Evolutionary conservation across 37 sponge, comb jelly and placozoan species (phyloP).

Genomic region (Beroe ovata): DNA sequence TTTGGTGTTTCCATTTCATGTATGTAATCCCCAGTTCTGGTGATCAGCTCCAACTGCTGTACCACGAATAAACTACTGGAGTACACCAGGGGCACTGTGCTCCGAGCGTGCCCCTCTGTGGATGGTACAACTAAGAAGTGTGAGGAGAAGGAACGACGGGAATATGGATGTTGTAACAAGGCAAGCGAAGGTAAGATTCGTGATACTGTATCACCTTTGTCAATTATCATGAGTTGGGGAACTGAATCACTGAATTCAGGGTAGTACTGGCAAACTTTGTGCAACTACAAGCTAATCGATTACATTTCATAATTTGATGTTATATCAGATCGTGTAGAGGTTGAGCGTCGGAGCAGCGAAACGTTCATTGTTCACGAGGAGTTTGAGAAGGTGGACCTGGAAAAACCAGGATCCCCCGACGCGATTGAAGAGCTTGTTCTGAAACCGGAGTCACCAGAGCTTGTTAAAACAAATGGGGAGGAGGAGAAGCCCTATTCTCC

Average conservation of each 20-base stretch:
- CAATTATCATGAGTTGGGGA: too few species aligned
- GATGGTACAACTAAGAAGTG: neutral
- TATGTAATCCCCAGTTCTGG: slow-evolving; percentile 1
- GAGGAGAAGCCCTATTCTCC: slow-evolving; percentile 23
- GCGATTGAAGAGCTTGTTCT: neutral
- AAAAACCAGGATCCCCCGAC: neutral
- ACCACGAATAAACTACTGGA: slow-evolving; percentile 33
- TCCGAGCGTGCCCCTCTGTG: slow-evolving; percentile 27
- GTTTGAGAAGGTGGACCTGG: slow-evolving; percentile 25
- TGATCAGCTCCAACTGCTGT: slow-evolving; percentile 21
- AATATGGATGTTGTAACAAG: neutral
- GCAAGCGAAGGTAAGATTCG: neutral
- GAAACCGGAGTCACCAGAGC: neutral
- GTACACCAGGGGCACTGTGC: slow-evolving; percentile 41
- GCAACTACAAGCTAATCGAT: too few species aligned
- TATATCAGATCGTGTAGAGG: too few species aligned
- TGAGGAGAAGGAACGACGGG: neutral
- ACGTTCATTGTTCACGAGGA: neutral
- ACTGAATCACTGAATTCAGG: too few species aligned
- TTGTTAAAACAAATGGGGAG: neutral
- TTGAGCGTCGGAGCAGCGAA: too few species aligned
- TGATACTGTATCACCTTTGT: too few species aligned
- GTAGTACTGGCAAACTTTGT: too few species aligned
- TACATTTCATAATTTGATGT: too few species aligned
- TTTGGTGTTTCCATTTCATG: too few species aligned